A percentile compares a stretch with the other conserved stretches of the same genome.
These are phyloP conservation scores for Protosalanx chinensis DNA, from an alignment of 2,797 vertebrate genomes.

Conservation along the genomic window DNA sequence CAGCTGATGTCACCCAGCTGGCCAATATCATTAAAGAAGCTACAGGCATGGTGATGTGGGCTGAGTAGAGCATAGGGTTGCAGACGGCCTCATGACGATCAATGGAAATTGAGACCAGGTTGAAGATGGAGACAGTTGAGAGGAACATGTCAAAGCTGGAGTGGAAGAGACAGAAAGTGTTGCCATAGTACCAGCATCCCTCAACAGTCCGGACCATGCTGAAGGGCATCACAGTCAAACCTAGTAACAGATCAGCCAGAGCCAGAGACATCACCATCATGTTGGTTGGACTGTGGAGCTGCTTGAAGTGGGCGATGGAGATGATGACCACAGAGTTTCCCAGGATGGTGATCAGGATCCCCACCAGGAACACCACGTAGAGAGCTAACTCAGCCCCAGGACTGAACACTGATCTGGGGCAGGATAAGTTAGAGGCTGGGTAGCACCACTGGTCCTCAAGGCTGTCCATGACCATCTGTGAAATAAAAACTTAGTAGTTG, in stretches of 20 bases:
- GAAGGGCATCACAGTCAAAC: slow-evolving; percentile 36
- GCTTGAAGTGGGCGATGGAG: slow-evolving; percentile 37
- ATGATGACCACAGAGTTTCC: slow-evolving; percentile 39
- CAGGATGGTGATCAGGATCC: slow-evolving; percentile 24
- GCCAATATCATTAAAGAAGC: slow-evolving; percentile 46
- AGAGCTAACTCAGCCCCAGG: background rate
- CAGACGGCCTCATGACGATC: slow-evolving; percentile 70
- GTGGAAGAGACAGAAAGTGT: slow-evolving; percentile 62
- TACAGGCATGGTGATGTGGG: slow-evolving; percentile 46
- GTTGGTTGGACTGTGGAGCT: slow-evolving; percentile 39
- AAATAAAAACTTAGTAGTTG: background rate
- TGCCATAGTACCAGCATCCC: slow-evolving; percentile 72
- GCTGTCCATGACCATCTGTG: background rate
- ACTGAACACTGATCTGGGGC: background rate
- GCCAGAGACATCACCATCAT: slow-evolving; percentile 35
- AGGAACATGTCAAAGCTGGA: slow-evolving; percentile 67
- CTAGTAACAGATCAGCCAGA: slow-evolving; percentile 30
- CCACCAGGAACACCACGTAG: background rate
- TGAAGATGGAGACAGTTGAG: slow-evolving; percentile 67
- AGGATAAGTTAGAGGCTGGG: background rate
- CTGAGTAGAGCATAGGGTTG: slow-evolving; percentile 61
- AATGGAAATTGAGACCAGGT: slow-evolving; percentile 65
- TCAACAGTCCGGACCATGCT: slow-evolving; percentile 56
- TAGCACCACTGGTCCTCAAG: background rate
- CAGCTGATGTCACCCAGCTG: slow-evolving; percentile 57